These are phyloP conservation scores for Protodeltote pygarga DNA, from an alignment of 2,888 invertebrate species.

Conservation along the genomic window DNA sequence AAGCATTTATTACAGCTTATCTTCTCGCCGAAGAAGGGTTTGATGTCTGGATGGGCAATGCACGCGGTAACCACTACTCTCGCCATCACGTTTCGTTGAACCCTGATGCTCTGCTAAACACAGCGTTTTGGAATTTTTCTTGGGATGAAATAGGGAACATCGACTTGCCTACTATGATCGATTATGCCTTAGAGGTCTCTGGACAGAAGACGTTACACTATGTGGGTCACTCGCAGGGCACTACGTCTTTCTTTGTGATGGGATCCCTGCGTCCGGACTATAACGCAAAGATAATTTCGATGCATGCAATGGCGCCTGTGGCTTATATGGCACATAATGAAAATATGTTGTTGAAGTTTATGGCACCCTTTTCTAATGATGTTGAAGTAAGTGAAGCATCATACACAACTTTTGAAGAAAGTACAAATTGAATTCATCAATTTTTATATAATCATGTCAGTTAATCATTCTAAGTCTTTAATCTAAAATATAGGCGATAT, in stretches of 20 bases:
- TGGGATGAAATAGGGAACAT: constrained; percentile 94
- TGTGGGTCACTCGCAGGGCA: constrained; percentile 92
- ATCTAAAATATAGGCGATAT: no score
- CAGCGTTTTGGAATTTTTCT: constrained; percentile 90
- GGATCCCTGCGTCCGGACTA: constrained; percentile 88
- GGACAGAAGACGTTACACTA: constrained; percentile 89
- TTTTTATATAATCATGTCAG: no score
- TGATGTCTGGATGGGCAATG: constrained; percentile 94
- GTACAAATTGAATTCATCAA: no score
- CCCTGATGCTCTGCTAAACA: constrained; percentile 67
- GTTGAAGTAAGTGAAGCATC: constrained; percentile 81
- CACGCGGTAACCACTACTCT: constrained; percentile 91
- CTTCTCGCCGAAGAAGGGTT: constrained; percentile 90
- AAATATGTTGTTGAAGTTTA: constrained; percentile 76
- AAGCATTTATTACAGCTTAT: constrained; percentile 76
- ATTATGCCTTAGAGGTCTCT: constrained; percentile 88
- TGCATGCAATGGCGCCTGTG: constrained; percentile 90
- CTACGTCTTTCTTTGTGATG: constrained; percentile 90
- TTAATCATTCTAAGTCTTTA: no score
- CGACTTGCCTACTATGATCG: constrained; percentile 94
- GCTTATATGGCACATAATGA: constrained; percentile 87
- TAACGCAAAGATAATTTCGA: constrained; percentile 88
- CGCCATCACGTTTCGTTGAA: constrained; percentile 82
- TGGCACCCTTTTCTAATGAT: constrained; percentile 74
- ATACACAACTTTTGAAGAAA: no score